Evolutionary conservation across 1,140 invertebrate genomes (phyloP).

Genomic region (Idris sp.): DNA sequence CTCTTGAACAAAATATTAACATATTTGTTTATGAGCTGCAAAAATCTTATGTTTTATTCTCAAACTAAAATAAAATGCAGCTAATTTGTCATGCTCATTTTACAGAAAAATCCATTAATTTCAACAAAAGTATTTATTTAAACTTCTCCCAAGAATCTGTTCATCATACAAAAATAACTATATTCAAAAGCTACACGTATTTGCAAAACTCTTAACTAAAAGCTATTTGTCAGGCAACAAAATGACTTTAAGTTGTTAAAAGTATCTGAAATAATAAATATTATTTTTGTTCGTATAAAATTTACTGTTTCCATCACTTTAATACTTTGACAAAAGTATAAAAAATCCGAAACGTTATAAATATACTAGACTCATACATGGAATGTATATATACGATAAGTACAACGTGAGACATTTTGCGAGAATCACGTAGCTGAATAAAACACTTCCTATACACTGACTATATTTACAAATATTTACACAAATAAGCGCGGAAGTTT

Average conservation of each 20-base stretch:
- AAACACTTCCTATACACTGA: slow-evolving; percentile 65
- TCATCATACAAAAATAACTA: slow-evolving; percentile 51
- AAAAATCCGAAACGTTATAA: slow-evolving; percentile 24
- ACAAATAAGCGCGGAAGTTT: slow-evolving; percentile 62
- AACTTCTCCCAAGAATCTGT: slow-evolving; percentile 10
- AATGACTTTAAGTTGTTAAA: slow-evolving; percentile 18
- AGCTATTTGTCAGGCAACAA: slow-evolving; percentile 13
- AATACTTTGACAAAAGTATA: no score
- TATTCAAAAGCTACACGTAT: slow-evolving; percentile 20
- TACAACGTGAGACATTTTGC: slow-evolving; percentile 44
- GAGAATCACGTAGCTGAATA: slow-evolving; percentile 40
- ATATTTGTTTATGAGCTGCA: no score
- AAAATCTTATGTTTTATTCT: no score
- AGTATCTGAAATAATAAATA: slow-evolving; percentile 3
- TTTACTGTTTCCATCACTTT: no score
- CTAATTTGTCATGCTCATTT: no score
- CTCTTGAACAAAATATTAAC: no score
- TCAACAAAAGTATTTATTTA: no score
- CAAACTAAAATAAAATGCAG: no score
- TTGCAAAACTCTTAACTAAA: slow-evolving; percentile 19
- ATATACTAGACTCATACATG: slow-evolving; percentile 28
- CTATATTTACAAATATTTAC: slow-evolving; percentile 77
- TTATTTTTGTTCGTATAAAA: no score
- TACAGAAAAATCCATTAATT: no score
- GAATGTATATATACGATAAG: slow-evolving; percentile 29